phyloP scores from a whole-genome alignment of 1,140 invertebrate genomes.

The Pantala flavescens region DNA sequence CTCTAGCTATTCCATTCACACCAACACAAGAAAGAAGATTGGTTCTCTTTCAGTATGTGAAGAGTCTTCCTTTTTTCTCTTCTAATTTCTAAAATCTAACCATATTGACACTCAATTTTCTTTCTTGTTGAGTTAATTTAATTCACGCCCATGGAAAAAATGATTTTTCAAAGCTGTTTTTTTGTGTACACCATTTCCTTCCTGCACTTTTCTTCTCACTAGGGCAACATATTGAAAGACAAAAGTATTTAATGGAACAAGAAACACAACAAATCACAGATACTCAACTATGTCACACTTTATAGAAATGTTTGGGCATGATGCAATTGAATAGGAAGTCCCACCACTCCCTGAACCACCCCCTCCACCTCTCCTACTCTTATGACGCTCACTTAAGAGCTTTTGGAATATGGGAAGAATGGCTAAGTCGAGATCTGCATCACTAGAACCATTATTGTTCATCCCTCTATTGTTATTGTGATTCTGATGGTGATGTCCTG shows the following conservation, averaged over 20 bases:
- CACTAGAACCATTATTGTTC: conserved; percentile 55
- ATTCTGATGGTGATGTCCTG: conserved; percentile 22
- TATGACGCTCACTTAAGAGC: conserved; percentile 68
- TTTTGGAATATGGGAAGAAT: conserved; percentile 87
- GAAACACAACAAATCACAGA: conserved; percentile 41
- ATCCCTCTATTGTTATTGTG: conserved; percentile 17
- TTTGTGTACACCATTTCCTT: background rate
- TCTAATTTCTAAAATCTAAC: background rate
- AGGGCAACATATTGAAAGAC: background rate
- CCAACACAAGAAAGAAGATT: background rate
- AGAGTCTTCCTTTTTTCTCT: background rate
- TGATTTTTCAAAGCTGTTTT: background rate
- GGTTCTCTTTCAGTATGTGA: background rate
- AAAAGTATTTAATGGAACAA: background rate
- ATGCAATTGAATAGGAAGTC: conserved; percentile 55
- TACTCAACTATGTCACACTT: conserved; percentile 94
- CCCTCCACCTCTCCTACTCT: conserved; percentile 37
- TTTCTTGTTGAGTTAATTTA: background rate
- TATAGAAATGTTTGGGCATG: conserved; percentile 87
- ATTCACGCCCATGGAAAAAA: background rate
- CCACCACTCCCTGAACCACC: background rate
- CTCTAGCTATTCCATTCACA: background rate
- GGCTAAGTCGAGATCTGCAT: conserved; percentile 68
- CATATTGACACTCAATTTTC: background rate
- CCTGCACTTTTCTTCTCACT: background rate